Percentiles rank a stretch among this genome's conserved stretches.
Evolutionary conservation across 2,113 vertebrate species (phyloP).

Genomic region (Romanogobio albipinnatus): DNA sequence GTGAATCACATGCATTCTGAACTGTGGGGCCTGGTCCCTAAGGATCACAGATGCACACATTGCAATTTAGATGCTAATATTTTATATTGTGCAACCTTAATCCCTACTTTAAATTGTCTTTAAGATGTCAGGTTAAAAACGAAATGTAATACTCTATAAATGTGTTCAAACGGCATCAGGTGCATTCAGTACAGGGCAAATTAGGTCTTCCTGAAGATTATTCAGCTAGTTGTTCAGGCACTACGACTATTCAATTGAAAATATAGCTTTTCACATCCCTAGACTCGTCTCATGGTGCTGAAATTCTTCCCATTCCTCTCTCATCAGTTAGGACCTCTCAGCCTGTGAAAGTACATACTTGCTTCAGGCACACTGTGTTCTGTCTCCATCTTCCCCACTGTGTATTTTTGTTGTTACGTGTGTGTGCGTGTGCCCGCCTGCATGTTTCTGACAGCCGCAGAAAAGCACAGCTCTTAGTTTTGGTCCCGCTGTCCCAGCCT

Average conservation of each 20-base stretch:
- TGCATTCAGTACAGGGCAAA: neutral
- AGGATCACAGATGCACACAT: no score
- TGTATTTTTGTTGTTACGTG: constrained; percentile 23
- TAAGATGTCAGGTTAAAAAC: no score
- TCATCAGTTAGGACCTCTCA: constrained; percentile 18
- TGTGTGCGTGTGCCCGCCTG: constrained; percentile 28
- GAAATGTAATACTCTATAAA: neutral
- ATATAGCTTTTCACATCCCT: neutral
- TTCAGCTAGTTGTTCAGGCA: neutral
- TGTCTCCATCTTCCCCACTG: constrained; percentile 38
- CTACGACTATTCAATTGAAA: neutral
- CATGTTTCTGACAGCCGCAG: constrained; percentile 5
- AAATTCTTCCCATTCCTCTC: constrained; percentile 38
- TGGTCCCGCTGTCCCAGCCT: constrained; percentile 33
- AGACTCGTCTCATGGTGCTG: neutral
- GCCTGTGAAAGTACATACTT: constrained; percentile 39
- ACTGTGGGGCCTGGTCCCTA: no score
- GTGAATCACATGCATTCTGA: no score
- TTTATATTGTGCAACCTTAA: no score
- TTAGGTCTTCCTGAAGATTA: neutral
- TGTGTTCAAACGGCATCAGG: neutral
- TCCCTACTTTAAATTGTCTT: no score
- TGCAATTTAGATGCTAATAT: no score
- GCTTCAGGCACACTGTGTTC: constrained; percentile 34
- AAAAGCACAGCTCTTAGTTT: constrained; percentile 47